A percentile compares a stretch with the other conserved stretches of the same genome.
phyloP scores from a whole-genome alignment of 2,113 vertebrate species.

The Cercocebus atys region DNA sequence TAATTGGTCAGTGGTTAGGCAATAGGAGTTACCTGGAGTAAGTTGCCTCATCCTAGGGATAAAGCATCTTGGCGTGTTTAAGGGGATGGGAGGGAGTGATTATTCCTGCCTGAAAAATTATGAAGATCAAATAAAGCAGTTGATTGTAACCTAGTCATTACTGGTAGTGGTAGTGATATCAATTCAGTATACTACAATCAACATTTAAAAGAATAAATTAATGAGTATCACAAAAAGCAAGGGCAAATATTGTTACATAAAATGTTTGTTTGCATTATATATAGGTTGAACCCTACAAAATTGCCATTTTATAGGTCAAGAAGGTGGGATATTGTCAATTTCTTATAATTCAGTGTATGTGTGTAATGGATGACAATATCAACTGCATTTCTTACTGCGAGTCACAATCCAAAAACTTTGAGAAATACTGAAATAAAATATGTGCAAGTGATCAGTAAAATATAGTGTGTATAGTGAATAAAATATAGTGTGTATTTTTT shows the following conservation, averaged over 20 bases:
- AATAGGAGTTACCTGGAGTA: neutral
- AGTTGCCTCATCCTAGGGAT: neutral
- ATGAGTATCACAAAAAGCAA: slow-evolving; percentile 1
- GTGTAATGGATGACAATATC: neutral
- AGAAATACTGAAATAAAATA: slow-evolving; percentile 34
- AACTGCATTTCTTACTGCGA: neutral
- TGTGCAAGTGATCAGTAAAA: slow-evolving; percentile 23
- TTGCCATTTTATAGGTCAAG: neutral
- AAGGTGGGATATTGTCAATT: neutral
- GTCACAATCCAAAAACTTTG: neutral
- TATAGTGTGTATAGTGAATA: neutral
- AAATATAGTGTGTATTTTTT: too few species aligned
- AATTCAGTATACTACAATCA: neutral
- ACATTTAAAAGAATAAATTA: slow-evolving; percentile 17
- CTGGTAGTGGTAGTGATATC: neutral
- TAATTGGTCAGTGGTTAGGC: neutral
- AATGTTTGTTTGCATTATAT: neutral
- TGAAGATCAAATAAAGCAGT: slow-evolving; percentile 21
- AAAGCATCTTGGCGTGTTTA: neutral
- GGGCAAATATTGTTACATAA: neutral
- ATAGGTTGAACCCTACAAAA: neutral
- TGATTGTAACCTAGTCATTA: neutral
- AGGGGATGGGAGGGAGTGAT: neutral
- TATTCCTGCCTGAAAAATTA: neutral
- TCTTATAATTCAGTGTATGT: neutral